A percentile compares a stretch with the other conserved stretches of the same genome.
These are phyloP conservation scores for Rhynchonycteris naso DNA, from an alignment of 2,797 vertebrate genomes.

Conservation along the genomic window DNA sequence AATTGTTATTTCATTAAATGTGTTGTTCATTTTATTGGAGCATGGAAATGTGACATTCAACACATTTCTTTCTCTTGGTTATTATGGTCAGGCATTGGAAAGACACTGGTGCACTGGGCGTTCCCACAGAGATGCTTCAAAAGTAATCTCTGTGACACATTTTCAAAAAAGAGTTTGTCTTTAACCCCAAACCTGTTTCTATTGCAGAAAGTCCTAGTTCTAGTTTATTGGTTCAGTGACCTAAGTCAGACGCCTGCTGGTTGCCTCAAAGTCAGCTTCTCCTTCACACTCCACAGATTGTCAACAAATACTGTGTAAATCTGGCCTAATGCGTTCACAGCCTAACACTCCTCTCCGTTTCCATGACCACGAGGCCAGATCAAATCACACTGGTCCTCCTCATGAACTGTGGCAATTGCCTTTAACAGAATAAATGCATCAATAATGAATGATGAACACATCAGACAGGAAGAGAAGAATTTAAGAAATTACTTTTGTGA, in stretches of 20 bases:
- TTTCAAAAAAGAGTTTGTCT: not conserved
- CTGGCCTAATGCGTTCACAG: not conserved
- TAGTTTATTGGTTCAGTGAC: not conserved
- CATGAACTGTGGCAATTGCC: not conserved
- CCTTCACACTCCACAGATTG: not conserved
- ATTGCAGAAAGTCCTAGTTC: not conserved
- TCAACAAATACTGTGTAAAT: not conserved
- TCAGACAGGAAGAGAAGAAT: not conserved
- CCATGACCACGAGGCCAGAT: not conserved
- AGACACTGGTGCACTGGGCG: not conserved
- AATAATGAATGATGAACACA: not conserved
- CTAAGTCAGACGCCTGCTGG: not conserved
- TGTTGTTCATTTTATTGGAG: not conserved
- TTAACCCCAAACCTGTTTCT: not conserved
- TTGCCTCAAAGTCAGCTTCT: not conserved
- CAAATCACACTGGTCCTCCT: not conserved
- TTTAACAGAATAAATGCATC: not conserved
- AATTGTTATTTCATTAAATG: conserved; percentile 7
- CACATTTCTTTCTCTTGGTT: not conserved
- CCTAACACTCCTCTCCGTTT: not conserved
- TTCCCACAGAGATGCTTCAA: not conserved
- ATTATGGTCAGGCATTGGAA: not conserved
- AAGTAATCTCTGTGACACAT: not conserved
- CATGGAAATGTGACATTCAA: not conserved
- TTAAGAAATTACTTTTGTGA: not conserved